Evolutionary conservation across 2,113 vertebrate species (phyloP).

Genomic region (Illadopsis cleaveri): DNA sequence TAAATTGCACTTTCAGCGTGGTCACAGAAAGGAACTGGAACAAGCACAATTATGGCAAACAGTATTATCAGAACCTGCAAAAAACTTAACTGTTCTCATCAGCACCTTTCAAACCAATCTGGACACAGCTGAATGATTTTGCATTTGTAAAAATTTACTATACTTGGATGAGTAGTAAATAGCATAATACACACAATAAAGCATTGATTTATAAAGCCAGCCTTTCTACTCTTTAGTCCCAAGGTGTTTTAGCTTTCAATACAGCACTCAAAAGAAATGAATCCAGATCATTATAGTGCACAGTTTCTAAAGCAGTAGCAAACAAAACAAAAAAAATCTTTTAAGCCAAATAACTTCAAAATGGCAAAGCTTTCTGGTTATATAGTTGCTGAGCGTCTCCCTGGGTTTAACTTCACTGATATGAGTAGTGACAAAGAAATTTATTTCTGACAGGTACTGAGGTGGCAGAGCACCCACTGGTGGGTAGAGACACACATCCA

Average conservation of each 20-base stretch:
- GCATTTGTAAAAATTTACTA: constrained; percentile 11
- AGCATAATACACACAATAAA: constrained; percentile 19
- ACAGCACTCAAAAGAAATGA: not conserved
- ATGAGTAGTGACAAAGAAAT: not conserved
- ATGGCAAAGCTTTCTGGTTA: not conserved
- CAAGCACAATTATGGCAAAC: not conserved
- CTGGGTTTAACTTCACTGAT: not conserved
- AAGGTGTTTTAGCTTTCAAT: not conserved
- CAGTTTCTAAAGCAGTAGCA: not conserved
- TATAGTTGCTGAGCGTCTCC: not conserved
- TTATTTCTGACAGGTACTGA: not conserved
- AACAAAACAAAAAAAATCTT: not conserved
- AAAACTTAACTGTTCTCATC: not conserved
- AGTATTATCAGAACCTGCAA: not conserved
- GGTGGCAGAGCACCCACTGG: not conserved
- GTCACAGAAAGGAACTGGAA: not conserved
- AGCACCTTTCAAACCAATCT: constrained; percentile 4
- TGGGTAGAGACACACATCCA: not conserved
- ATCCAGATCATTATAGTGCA: not conserved
- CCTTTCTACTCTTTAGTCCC: not conserved
- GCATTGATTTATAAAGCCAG: constrained; percentile 16
- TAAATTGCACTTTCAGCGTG: not conserved
- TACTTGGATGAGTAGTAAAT: not conserved
- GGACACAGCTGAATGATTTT: constrained; percentile 15
- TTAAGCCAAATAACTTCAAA: not conserved